Evolutionary conservation across 35 echinoderm and acorn worm genomes (phyloP).

Genomic region (Stichopus chloronotus): DNA sequence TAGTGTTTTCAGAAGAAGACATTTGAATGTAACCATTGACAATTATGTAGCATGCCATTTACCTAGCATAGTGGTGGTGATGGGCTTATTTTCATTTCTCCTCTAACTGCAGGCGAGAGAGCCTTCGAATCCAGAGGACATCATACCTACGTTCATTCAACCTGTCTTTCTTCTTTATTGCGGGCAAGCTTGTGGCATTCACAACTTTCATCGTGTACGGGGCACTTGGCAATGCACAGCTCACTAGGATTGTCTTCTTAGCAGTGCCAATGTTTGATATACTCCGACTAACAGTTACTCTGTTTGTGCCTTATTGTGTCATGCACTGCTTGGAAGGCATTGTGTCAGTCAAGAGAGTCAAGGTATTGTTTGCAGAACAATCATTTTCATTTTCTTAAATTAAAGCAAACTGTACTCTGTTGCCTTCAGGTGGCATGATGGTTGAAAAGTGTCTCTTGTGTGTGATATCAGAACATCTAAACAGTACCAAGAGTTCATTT

Average conservation of each 20-base stretch:
- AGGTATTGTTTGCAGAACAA: conserved; percentile 6
- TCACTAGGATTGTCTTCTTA: conserved; percentile 15
- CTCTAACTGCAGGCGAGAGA: conserved; percentile 32
- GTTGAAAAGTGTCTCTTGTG: neutral
- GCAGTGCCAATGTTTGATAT: conserved; percentile 50
- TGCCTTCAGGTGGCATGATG: neutral
- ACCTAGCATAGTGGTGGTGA: neutral
- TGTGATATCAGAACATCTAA: no score
- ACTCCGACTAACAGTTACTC: conserved; percentile 46
- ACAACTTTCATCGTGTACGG: conserved; percentile 44
- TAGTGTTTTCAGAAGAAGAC: no score
- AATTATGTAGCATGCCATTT: no score
- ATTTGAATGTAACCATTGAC: no score
- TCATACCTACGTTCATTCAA: conserved; percentile 56
- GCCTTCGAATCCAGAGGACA: conserved; percentile 42
- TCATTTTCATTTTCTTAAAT: no score
- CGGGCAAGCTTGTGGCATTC: conserved; percentile 45
- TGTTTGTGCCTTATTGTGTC: conserved; percentile 50
- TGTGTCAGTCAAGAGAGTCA: conserved; percentile 35
- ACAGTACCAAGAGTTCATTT: no score
- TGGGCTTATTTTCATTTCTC: neutral
- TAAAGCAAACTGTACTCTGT: neutral
- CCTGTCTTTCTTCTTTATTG: conserved; percentile 56
- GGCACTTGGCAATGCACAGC: conserved; percentile 18
- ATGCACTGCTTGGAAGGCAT: conserved; percentile 40